Evolutionary conservation across 2,113 vertebrate genomes (phyloP), one percentile per base, ranked within the genome.

Genomic region (Hippocampus zosterae): DNA sequence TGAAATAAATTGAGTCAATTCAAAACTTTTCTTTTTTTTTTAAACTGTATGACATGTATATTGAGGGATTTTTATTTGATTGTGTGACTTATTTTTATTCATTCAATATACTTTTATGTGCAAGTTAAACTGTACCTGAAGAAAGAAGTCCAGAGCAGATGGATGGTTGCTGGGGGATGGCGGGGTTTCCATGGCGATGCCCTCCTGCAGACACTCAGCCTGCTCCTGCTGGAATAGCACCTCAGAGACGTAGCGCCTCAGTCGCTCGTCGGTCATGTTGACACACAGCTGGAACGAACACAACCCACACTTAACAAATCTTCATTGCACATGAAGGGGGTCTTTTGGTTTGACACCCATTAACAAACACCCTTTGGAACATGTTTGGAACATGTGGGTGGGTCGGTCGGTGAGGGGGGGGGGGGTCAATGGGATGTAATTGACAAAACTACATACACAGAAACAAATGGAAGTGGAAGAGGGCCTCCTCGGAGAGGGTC

Each of bases 181-280:
- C 63, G 89, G 65, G 0, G 93, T 95, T 93, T 96, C 96, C 94
- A 95, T 94, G 92, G 93, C 46, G 88, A 98, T 90, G 70, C 94
- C 96, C 86, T 98, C 96, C 87, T 95, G 94, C 82, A 93, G 90
- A 93, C 95, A 96, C 85, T 98, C 96, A 41, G 91, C 81, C 88
- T 95, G 95, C 86, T 97, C 95, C 75, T 95, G 94, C 67, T 94
- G 93, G 85, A 98, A 98, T 75, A 98, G 94, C 79, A 95, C 93
- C 85, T 96, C 94, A 23, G 89, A 92, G 89, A 94, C 91, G 68
- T 95, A 94, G 81, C 93, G 94, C 83, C 95, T 93, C 76, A 98
- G 91, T 83, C 92, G 94, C 92, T 98, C 96, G 33, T 96, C 98
- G 92, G 94, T 94, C 94, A 98, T 95, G 92, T 98, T 98, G 91